Base-by-base conservation (phyloP, 1,140 invertebrate genomes). In the Sinonovacula constricta region DNA sequence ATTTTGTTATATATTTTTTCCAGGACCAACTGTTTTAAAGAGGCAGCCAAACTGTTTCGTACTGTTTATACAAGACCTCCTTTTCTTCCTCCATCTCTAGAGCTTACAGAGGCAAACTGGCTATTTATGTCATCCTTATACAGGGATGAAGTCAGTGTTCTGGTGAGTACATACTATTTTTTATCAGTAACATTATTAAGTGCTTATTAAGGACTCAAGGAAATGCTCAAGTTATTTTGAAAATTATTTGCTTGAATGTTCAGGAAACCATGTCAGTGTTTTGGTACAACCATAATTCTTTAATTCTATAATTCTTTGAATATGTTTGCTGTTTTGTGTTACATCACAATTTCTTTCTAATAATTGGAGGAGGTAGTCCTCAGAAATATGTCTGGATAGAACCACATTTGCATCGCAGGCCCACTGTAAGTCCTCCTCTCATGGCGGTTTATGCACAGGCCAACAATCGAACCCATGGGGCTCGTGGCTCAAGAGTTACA, bases 81-180 rank as follows among this genome's bases (percentile, higher is more conserved):
- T 74, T 95, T 95, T 87, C 88, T 96, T 0, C 94, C 95, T 1
- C 93, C 94, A 26, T 93, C 94, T 62, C 93, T 95, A 2, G 94
- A 95, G 39, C 94, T 95, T 4, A 94, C 94, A 0, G 94, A 95
- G 80, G 94, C 95, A 81, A 96, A 95, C 86, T 96, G 95, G 95
- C 91, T 97, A 4, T 88, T 96, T 0, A 93, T 96, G 89, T 96
- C 95, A 0, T 94, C 94, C 31, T 93, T 95, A 78, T 96, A 95
- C 84, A 93, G 93, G 34, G 93, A 94, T 10, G 93, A 93, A 33
- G 93, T 94, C 79, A 95, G 93, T 83, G 96, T 96, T 89, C 92
- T 92, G 83, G 92, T 93, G 77, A 88, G 76, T 84, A 33, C 24
- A 28, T 3, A n/a, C 24, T 66, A 14, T 56, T 30, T 82, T 45